Conservation (phyloP, 2,888 invertebrate genomes). For the Erebia aethiops region DNA sequence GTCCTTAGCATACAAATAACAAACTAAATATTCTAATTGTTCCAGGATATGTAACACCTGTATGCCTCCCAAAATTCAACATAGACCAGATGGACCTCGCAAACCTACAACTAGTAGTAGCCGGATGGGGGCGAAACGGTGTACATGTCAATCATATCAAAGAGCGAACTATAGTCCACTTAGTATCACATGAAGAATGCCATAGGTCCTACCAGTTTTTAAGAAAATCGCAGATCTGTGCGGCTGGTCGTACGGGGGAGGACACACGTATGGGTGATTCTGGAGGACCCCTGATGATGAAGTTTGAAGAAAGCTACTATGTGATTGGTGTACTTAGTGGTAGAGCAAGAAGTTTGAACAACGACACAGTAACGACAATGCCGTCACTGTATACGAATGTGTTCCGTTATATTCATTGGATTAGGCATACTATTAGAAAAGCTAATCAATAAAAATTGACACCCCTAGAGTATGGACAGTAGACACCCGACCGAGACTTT, state of each 20-base stretch:
- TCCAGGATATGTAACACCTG: slow-evolving; percentile 3
- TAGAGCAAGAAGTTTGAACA: too few relatives aligned
- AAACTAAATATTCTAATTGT: neutral
- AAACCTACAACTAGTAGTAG: neutral
- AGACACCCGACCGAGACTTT: too few relatives aligned
- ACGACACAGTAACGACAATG: too few relatives aligned
- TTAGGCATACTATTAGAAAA: neutral
- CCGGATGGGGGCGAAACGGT: neutral
- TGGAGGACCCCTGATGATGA: too few relatives aligned
- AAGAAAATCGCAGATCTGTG: neutral
- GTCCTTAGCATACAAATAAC: too few relatives aligned
- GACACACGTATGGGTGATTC: neutral
- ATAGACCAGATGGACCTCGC: neutral
- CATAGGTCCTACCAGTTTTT: neutral
- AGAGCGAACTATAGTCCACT: neutral
- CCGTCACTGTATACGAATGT: neutral
- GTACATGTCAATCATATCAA: neutral
- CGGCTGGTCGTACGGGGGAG: neutral
- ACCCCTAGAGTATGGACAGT: neutral
- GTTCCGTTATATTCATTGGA: neutral
- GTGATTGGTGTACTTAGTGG: too few relatives aligned
- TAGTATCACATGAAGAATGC: neutral
- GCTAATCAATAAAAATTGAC: neutral
- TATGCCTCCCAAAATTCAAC: slow-evolving; percentile 3
- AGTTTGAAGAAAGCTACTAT: too few relatives aligned